phyloP scores from a whole-genome alignment of 2,888 invertebrate genomes.

The Polyommatus iphigenia region DNA sequence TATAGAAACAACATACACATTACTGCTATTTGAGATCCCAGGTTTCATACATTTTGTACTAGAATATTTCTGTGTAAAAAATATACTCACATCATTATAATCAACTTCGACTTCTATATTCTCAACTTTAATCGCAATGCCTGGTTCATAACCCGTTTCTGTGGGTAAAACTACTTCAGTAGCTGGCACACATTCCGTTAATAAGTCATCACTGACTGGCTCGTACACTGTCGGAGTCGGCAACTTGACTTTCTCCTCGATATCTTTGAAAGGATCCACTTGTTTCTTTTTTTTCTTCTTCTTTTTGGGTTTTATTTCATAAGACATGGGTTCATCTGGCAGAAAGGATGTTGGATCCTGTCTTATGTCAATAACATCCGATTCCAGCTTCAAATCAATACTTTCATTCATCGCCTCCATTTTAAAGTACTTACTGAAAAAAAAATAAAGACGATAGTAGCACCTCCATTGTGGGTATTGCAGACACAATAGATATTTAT shows the following conservation, averaged over 20 bases:
- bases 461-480: no score
- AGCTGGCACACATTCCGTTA: neutral
- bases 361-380: conserved; percentile 44
- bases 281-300: conserved; percentile 66
- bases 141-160: conserved; percentile 56
- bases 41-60: no score
- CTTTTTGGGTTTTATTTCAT: conserved; percentile 68
- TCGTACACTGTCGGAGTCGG: conserved; percentile 43
- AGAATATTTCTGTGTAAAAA: neutral
- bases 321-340: conserved; percentile 69
- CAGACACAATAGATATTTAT: no score
- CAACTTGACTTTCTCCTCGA: conserved; percentile 49
- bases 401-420: neutral
- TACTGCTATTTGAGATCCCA: no score
- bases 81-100: conserved; percentile 67
- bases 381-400: conserved; percentile 35
- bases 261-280: conserved; percentile 69
- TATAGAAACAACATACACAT: no score
- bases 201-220: conserved; percentile 33
- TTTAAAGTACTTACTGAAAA: neutral
- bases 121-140: conserved; percentile 70
- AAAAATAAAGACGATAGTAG: neutral
- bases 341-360: conserved; percentile 67
- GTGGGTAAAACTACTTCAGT: conserved; percentile 15
- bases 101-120: conserved; percentile 72